Evolutionary conservation across 2,888 invertebrate species (phyloP).

Genomic region (Desoria tigrina): DNA sequence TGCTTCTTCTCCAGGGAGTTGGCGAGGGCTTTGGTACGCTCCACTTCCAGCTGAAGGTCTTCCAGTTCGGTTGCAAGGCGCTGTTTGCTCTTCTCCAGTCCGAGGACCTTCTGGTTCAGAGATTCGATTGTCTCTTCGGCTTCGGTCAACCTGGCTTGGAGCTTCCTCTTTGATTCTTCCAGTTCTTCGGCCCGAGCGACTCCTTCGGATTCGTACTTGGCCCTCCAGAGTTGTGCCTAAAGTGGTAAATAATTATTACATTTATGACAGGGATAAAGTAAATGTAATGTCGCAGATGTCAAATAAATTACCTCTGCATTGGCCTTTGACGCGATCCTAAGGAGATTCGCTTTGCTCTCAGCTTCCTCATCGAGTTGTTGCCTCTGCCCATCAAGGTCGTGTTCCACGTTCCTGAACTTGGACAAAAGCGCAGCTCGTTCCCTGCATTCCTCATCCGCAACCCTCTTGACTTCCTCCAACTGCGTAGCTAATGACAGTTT

Average conservation of each 20-base stretch:
- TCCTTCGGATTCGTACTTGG: slow-evolving; percentile 79
- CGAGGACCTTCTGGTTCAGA: slow-evolving; percentile 94
- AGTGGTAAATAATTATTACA: too few relatives aligned
- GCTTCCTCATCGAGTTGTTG: slow-evolving; percentile 99
- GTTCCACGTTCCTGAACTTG: slow-evolving; percentile 86
- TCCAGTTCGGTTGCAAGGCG: slow-evolving; percentile 95
- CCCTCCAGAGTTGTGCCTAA: slow-evolving; percentile 91
- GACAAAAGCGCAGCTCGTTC: slow-evolving; percentile 91
- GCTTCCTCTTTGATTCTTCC: slow-evolving; percentile 84
- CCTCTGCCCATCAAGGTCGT: slow-evolving; percentile 96
- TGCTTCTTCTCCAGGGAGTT: slow-evolving; percentile 99
- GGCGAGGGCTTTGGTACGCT: slow-evolving; percentile 93
- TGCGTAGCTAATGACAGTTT: slow-evolving; percentile 93
- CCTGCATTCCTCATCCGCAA: slow-evolving; percentile 93
- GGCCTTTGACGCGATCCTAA: slow-evolving; percentile 97
- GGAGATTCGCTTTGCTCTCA: slow-evolving; percentile 96
- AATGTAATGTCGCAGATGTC: too few relatives aligned
- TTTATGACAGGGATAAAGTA: too few relatives aligned
- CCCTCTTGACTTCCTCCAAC: slow-evolving; percentile 84
- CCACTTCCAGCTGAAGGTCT: slow-evolving; percentile 95
- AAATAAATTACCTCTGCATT: slow-evolving; percentile 73
- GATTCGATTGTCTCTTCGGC: slow-evolving; percentile 96
- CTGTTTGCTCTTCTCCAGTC: slow-evolving; percentile 97
- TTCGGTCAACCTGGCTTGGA: slow-evolving; percentile 94
- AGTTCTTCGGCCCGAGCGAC: slow-evolving; percentile 90